Percentiles rank a stretch among this genome's conserved stretches.
phyloP scores from a whole-genome alignment of 1,140 invertebrate genomes.

The Theocolax elegans region DNA sequence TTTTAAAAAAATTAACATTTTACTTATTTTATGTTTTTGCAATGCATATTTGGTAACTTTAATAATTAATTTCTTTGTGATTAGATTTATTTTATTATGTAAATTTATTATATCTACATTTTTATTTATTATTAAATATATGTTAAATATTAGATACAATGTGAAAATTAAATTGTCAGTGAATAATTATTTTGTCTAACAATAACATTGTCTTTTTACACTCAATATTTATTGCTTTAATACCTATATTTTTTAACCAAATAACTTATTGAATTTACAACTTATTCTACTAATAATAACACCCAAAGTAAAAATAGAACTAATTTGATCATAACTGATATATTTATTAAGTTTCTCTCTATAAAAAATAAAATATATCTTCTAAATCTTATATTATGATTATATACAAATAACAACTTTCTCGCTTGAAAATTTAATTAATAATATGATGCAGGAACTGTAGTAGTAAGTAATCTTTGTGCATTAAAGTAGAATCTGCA shows the following conservation, averaged over 20 bases:
- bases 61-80: background rate
- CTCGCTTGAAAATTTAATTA: background rate
- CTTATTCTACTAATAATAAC: too few relatives aligned
- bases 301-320: too few relatives aligned
- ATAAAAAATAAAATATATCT: slow-evolving; percentile 12
- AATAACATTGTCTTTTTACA: too few relatives aligned
- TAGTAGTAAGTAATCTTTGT: slow-evolving; percentile 9
- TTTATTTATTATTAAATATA: slow-evolving; percentile 13
- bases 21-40: too few relatives aligned
- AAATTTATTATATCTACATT: background rate
- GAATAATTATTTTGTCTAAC: slow-evolving; percentile 12
- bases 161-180: slow-evolving; percentile 27
- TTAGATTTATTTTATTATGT: slow-evolving; percentile 13
- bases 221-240: background rate
- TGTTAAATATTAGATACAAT: slow-evolving; percentile 13
- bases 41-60: background rate
- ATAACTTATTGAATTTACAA: background rate
- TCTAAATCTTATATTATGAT: background rate
- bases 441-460: slow-evolving; percentile 14
- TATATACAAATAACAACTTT: background rate
- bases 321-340: background rate
- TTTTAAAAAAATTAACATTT: slow-evolving; percentile 14
- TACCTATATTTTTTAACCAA: background rate
- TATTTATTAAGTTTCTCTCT: slow-evolving; percentile 1
- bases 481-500: background rate